These are phyloP conservation scores for Tadarida brasiliensis DNA, from an alignment of 2,797 vertebrate genomes.

Conservation along the genomic window DNA sequence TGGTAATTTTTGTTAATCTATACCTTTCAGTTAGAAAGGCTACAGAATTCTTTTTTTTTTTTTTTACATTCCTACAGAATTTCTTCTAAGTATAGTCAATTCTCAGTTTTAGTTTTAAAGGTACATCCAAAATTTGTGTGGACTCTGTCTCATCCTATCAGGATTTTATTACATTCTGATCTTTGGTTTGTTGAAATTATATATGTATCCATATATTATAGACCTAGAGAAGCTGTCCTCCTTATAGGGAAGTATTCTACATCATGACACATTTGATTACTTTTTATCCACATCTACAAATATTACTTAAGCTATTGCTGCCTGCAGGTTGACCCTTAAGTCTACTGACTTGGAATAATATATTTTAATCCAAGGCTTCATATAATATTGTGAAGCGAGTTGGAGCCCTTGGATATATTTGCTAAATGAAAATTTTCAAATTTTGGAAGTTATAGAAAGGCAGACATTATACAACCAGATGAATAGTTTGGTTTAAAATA, in stretches of 20 bases:
- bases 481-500: background rate
- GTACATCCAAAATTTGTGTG: background rate
- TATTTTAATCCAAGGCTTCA: background rate
- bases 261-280: background rate
- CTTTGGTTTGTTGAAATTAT: background rate
- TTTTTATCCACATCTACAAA: background rate
- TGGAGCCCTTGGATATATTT: background rate
- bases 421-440: background rate
- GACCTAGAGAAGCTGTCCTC: background rate
- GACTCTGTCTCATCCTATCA: background rate
- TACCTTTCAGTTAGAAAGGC: background rate
- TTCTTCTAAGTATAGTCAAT: background rate
- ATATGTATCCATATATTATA: background rate
- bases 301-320: background rate
- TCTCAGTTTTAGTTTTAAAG: background rate
- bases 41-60: conserved; percentile 15
- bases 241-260: background rate
- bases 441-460: background rate
- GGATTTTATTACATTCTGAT: background rate
- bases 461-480: background rate
- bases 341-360: background rate
- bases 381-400: background rate
- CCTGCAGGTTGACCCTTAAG: background rate
- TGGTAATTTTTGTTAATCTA: background rate
- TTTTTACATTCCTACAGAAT: background rate